Evolutionary conservation across 1,140 invertebrate genomes (phyloP).

Genomic region (Hetaerina americana): DNA sequence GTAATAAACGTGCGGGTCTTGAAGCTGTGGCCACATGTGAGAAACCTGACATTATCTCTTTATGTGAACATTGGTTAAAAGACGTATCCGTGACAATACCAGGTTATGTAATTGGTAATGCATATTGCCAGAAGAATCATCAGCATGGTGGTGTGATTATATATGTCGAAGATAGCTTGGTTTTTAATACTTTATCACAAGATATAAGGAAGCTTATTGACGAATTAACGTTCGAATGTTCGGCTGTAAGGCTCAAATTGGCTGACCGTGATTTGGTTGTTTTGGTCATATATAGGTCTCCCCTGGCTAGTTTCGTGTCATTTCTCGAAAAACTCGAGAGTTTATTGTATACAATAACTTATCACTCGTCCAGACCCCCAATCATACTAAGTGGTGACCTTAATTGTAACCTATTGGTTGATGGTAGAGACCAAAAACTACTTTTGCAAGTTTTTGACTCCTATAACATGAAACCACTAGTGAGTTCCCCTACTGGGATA

Average conservation of each 20-base stretch:
- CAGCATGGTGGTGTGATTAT: not conserved
- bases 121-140: not conserved
- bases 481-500: not conserved
- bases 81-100: not conserved
- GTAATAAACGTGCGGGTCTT: not conserved
- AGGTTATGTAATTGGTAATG: not conserved
- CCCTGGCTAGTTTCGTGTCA: not conserved
- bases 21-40: no score
- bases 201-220: not conserved
- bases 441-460: not conserved
- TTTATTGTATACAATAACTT: not conserved
- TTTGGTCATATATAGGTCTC: not conserved
- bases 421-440: not conserved
- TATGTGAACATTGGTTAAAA: not conserved
- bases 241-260: not conserved
- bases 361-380: not conserved
- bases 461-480: not conserved
- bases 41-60: not conserved
- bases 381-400: not conserved
- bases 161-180: not conserved
- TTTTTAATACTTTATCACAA: not conserved
- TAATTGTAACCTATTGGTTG: not conserved
- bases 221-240: not conserved
- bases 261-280: not conserved
- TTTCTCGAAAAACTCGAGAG: not conserved